phyloP scores from a whole-genome alignment of 2,797 vertebrate species.

The Huso huso region DNA sequence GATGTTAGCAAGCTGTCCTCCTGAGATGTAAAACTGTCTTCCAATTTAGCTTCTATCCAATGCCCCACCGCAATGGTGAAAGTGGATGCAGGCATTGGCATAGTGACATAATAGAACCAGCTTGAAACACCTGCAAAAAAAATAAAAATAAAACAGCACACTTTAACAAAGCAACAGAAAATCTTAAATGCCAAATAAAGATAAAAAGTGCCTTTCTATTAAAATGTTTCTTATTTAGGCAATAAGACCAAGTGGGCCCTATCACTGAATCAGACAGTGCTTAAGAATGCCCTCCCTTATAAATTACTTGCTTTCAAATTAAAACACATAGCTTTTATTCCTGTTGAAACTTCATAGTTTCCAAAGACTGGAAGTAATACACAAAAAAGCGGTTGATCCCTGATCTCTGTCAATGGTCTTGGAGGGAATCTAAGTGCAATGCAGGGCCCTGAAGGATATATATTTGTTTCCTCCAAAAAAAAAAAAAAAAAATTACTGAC shows the following conservation, averaged over 20 bases:
- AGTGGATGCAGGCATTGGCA: slow-evolving; percentile 95
- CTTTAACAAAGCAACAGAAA: slow-evolving; percentile 4
- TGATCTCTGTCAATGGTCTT: too few species aligned
- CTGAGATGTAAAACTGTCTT: slow-evolving; percentile 24
- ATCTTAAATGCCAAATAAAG: not conserved
- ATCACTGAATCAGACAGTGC: too few species aligned
- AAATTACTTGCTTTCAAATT: not conserved
- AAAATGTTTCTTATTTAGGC: not conserved
- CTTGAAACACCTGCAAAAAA: slow-evolving; percentile 54
- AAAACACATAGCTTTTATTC: too few species aligned
- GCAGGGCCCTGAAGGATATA: too few species aligned
- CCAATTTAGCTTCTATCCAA: slow-evolving; percentile 69
- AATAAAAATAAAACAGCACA: slow-evolving; percentile 8
- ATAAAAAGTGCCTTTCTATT: not conserved
- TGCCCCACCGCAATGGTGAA: slow-evolving; percentile 86
- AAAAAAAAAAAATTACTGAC: too few species aligned
- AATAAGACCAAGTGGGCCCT: not conserved
- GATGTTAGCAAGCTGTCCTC: slow-evolving; percentile 23
- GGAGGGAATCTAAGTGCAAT: too few species aligned
- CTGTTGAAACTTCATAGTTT: too few species aligned
- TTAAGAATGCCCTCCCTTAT: too few species aligned
- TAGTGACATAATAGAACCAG: slow-evolving; percentile 91
- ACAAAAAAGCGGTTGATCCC: too few species aligned
- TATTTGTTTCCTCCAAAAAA: too few species aligned
- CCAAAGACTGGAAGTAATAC: too few species aligned